A percentile compares a stretch with the other conserved stretches of the same genome.
These are phyloP conservation scores for Bugulina stolonifera DNA, from an alignment of 2,888 invertebrate species.

Conservation along the genomic window DNA sequence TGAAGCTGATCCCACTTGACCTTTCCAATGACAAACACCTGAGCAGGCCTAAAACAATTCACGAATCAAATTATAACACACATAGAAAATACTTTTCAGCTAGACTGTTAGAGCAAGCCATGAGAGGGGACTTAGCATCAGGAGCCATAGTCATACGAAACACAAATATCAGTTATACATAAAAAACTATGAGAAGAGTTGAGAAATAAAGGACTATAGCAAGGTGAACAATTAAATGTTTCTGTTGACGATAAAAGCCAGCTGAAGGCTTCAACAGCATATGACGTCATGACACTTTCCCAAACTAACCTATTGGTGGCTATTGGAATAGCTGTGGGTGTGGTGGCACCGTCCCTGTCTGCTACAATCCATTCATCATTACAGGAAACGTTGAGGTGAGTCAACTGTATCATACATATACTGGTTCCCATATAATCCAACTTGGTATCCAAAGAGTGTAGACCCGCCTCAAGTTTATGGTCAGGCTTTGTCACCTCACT, in stretches of 20 bases:
- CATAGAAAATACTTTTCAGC: background rate
- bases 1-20: constrained; percentile 91
- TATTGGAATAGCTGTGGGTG: constrained; percentile 53
- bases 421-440: constrained; percentile 98
- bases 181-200: no score
- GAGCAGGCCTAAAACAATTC: constrained; percentile 62
- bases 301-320: constrained; percentile 61
- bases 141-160: no score
- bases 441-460: constrained; percentile 76
- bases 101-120: background rate
- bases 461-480: constrained; percentile 69
- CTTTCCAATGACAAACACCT: constrained; percentile 85
- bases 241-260: no score
- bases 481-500: constrained; percentile 83
- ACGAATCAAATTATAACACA: background rate
- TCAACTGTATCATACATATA: constrained; percentile 82
- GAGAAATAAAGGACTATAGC: no score
- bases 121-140: no score
- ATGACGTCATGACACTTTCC: no score
- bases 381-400: constrained; percentile 71
- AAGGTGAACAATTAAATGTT: no score
- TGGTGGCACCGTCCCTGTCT: constrained; percentile 12
- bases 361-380: constrained; percentile 80
- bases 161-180: no score
- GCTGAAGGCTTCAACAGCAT: no score